Percentiles rank a stretch among this genome's conserved stretches.
These are phyloP conservation scores for Diarsia mendica DNA, from an alignment of 2,888 invertebrate genomes.

Conservation along the genomic window DNA sequence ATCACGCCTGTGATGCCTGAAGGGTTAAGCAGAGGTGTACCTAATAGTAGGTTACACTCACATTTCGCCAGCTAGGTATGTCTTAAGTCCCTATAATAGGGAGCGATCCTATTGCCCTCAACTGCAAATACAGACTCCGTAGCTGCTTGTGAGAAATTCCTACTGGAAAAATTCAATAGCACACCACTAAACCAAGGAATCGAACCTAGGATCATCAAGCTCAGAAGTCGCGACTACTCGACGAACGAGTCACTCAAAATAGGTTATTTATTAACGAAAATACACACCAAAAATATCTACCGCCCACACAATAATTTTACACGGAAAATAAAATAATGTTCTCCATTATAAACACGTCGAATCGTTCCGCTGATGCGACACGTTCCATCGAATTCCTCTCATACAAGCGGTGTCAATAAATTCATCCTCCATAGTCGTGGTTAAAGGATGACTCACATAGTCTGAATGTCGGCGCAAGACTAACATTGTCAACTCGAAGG, in stretches of 20 bases:
- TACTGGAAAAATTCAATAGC: too few species aligned
- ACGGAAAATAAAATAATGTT: constrained; percentile 8
- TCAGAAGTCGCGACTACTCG: background rate
- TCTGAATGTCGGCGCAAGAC: constrained; percentile 79
- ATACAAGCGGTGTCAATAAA: constrained; percentile 79
- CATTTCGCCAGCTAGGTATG: background rate
- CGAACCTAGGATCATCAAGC: background rate
- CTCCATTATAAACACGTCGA: constrained; percentile 32
- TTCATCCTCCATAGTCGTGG: constrained; percentile 77
- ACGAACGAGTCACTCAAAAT: background rate
- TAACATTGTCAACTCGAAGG: constrained; percentile 78
- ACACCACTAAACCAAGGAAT: too few species aligned
- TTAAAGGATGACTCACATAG: constrained; percentile 81
- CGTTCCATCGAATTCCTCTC: constrained; percentile 66
- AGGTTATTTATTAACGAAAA: background rate
- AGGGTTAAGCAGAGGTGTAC: background rate
- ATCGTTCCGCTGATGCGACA: constrained; percentile 56
- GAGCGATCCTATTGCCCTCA: too few species aligned
- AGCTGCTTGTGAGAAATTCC: background rate
- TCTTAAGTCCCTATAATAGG: too few species aligned
- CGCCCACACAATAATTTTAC: background rate
- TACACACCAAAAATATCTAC: background rate
- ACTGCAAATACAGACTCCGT: too few species aligned
- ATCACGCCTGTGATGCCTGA: background rate
- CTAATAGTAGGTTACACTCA: background rate